Conservation (phyloP, 2,797 vertebrate species). For the Argya squamiceps region DNA sequence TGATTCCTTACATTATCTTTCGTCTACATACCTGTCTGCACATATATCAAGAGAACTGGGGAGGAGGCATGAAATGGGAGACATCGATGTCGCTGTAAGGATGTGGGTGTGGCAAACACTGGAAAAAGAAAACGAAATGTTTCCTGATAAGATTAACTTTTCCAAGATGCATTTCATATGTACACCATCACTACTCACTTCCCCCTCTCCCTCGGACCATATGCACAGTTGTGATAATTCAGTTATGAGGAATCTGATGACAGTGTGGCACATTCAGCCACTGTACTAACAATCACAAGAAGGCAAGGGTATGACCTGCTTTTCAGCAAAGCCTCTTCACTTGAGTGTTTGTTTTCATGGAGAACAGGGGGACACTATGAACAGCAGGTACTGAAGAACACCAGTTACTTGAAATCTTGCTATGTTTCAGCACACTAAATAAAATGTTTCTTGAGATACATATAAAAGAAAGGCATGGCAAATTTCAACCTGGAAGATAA, state of each 20-base stretch:
- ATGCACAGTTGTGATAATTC: background rate
- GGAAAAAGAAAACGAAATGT: background rate
- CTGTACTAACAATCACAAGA: background rate
- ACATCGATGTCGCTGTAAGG: background rate
- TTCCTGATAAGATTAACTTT: background rate
- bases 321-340: background rate
- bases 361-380: background rate
- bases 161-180: accelerated
- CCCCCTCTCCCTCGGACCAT: background rate
- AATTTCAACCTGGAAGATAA: background rate
- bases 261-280: background rate
- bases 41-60: background rate
- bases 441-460: background rate
- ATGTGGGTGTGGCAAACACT: background rate
- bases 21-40: background rate
- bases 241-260: background rate
- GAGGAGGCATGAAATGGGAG: background rate
- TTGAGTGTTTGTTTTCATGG: background rate
- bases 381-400: background rate
- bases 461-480: background rate
- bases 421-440: background rate
- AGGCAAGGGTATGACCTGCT: background rate
- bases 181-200: background rate
- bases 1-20: background rate
- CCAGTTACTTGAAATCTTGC: background rate